Conservation (phyloP, 2,797 vertebrate genomes). For the Podarcis siculus region DNA sequence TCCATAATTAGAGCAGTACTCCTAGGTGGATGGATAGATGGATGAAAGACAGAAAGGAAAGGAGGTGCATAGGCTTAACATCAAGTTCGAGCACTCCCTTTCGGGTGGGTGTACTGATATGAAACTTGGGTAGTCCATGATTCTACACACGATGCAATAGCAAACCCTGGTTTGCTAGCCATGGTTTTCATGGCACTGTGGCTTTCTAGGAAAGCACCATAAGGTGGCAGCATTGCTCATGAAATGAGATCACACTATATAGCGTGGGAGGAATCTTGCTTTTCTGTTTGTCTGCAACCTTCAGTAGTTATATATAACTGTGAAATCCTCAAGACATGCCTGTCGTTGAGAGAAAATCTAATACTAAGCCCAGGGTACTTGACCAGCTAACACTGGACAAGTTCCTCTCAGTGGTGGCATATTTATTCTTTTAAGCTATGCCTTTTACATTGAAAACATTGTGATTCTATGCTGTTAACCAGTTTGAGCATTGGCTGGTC, state of each 20-base stretch:
- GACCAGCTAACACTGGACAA: neutral
- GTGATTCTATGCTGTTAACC: neutral
- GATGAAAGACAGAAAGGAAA: neutral
- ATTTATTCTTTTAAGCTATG: neutral
- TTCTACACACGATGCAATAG: neutral
- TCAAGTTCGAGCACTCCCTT: neutral
- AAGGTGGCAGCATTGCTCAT: slow-evolving; percentile 29
- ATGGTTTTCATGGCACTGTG: neutral
- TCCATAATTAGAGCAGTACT: neutral
- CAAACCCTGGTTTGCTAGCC: neutral
- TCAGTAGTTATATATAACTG: neutral
- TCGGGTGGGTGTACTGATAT: neutral
- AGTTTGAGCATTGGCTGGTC: neutral
- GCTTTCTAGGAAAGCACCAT: slow-evolving; percentile 5
- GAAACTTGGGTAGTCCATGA: neutral
- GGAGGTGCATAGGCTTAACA: neutral
- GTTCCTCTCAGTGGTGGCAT: neutral
- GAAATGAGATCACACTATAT: neutral
- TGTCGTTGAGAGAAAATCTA: neutral
- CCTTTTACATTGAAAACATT: neutral
- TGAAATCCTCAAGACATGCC: neutral
- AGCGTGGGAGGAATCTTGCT: neutral
- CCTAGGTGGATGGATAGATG: no score
- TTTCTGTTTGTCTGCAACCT: neutral
- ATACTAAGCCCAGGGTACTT: neutral